Conservation (phyloP, 92 coral and sea anemone species). For the Desmophyllum pertusum region DNA sequence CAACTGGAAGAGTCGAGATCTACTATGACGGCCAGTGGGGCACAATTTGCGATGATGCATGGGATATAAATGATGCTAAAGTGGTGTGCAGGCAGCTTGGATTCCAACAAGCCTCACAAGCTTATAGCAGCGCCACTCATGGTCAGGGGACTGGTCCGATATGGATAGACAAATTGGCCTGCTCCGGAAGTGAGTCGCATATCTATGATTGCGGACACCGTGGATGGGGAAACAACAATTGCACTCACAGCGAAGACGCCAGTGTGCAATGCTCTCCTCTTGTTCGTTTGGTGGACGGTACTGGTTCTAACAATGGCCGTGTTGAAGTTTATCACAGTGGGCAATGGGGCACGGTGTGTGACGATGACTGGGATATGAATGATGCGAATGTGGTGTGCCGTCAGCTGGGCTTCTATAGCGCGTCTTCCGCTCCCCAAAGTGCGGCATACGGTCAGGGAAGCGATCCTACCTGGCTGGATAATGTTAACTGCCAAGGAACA, state of each 20-base stretch:
- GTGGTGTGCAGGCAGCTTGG: conserved; percentile 7
- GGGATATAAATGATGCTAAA: conserved; percentile 2
- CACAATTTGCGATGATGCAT: conserved; percentile 4
- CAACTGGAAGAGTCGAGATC: conserved; percentile 2
- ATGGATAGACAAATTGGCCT: neutral
- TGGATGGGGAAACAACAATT: conserved; percentile 12
- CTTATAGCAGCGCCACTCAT: neutral
- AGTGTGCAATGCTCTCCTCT: neutral
- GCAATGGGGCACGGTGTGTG: neutral
- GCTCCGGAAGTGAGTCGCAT: neutral
- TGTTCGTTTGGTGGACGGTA: neutral
- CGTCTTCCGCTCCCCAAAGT: neutral
- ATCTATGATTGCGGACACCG: conserved; percentile 11
- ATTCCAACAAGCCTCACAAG: neutral
- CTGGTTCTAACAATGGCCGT: neutral
- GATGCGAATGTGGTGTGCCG: neutral
- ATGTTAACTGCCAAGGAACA: neutral
- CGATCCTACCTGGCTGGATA: neutral
- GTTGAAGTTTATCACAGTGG: neutral
- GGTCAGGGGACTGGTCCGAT: neutral
- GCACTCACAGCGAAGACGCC: conserved; percentile 6
- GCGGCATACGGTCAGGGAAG: neutral
- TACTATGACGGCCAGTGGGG: conserved; percentile 20
- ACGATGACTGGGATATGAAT: neutral
- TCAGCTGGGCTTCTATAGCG: neutral